These are phyloP conservation scores for Hylia prasina DNA, from an alignment of 2,113 vertebrate species.

Conservation along the genomic window DNA sequence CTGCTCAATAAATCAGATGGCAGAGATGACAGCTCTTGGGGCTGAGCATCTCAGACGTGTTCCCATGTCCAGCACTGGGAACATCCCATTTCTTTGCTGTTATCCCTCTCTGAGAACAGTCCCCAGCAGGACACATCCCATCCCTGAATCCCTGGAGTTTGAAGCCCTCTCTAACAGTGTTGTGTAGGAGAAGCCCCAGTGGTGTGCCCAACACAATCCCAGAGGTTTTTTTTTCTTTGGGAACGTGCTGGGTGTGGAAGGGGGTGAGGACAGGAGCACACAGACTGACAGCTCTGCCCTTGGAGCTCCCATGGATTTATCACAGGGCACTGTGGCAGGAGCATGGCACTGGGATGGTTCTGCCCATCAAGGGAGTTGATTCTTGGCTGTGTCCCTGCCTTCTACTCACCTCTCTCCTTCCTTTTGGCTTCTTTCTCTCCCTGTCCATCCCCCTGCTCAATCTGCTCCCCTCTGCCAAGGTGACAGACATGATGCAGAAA, in stretches of 20 bases:
- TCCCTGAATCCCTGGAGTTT: not conserved
- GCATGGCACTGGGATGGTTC: not conserved
- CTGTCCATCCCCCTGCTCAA: constrained; percentile 51
- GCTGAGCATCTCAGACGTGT: not conserved
- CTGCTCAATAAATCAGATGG: not conserved
- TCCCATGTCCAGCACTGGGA: not conserved
- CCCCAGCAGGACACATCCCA: not conserved
- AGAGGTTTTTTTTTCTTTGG: too few relatives aligned
- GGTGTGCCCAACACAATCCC: not conserved
- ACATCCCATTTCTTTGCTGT: not conserved
- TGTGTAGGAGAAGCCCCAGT: not conserved
- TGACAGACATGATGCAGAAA: constrained; percentile 99
- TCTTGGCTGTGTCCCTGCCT: not conserved
- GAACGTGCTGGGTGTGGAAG: not conserved
- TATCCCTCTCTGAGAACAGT: not conserved
- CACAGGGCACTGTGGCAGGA: not conserved
- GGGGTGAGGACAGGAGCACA: not conserved
- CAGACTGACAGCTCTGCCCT: not conserved
- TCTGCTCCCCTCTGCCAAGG: constrained; percentile 77
- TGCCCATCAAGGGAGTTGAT: not conserved
- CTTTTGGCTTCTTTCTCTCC: constrained; percentile 62
- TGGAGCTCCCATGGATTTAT: not conserved
- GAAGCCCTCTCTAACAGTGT: not conserved
- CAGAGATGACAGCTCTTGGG: not conserved
- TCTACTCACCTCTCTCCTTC: constrained; percentile 44